Base-by-base conservation (phyloP, 2,797 vertebrate species). In the Hemibagrus guttatus region DNA sequence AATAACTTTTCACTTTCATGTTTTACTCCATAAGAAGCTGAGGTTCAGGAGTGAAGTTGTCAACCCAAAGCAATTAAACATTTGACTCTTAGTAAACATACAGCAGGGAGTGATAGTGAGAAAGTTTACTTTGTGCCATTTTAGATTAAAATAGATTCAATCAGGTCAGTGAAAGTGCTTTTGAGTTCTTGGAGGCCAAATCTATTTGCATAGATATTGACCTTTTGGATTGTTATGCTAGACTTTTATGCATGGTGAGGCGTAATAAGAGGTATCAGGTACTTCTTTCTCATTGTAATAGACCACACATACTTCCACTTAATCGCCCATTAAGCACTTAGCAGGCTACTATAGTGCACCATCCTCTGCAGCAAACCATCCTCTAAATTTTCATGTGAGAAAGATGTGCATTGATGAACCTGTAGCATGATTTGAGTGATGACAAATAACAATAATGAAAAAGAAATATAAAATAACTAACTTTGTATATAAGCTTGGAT, bases 201-300 rank as follows among this genome's bases (percentile, higher is more conserved):
- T 19, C 58, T 28, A 81, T 81, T 81, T 81, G 59, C 79, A 81
- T 49, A 64, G 59, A 81, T 14, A 81, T 46, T 64, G 42, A 81
- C 79, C 79, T 64, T 81, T 46, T 19, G 16, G 59, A n/a, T 28
- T 63, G 59, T 63, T 64, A 64, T 64, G 26, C 59, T 11, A 63
- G 3, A 26, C 16, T 9, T 28, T 64, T 81, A 64, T 81, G 80
- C 80, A 21, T 64, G 23, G 16, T 64, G 42, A 64, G 26, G 31
- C 39, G 56, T 80, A 39, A 59, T 80, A 81, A 64, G 26, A 9
- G 21, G 1, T n/a, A 46, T 17, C 4, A 2, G 14, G 42, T 28
- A 66, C 42, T 28, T 13, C 39, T 63, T 81, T 81, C 61, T 64
- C 7, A 64, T 81, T 81, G 26, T 64, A 64, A 28, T 19, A 49